Percentiles rank a stretch among this genome's conserved stretches.
phyloP scores from a whole-genome alignment of 2,113 vertebrate species.

The Colinus virginianus region DNA sequence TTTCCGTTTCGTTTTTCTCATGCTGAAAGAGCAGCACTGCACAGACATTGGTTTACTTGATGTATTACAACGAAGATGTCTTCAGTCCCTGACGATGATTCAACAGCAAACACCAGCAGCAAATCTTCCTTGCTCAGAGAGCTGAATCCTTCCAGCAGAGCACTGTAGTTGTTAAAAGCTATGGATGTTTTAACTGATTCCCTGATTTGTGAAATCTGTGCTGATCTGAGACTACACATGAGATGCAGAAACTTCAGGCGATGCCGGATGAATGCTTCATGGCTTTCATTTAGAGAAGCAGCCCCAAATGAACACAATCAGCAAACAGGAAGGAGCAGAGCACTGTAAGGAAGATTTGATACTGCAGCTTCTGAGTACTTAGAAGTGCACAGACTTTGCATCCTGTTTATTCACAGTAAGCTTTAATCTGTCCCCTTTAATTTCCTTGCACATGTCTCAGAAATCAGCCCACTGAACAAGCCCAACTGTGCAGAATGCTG shows the following conservation, averaged over 20 bases:
- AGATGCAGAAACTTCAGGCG: background rate
- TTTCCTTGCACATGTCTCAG: background rate
- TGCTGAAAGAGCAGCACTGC: background rate
- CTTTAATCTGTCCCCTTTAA: background rate
- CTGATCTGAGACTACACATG: background rate
- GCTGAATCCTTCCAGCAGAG: background rate
- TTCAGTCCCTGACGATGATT: background rate
- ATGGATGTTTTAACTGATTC: background rate
- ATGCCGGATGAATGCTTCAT: background rate
- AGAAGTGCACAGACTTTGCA: background rate
- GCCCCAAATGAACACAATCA: background rate
- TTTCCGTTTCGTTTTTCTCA: background rate
- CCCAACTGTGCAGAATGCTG: background rate
- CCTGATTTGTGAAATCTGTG: background rate
- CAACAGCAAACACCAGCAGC: background rate
- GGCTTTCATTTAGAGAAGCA: conserved; percentile 25
- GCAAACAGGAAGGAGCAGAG: conserved; percentile 2
- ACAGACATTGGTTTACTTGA: background rate
- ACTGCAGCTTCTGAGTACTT: background rate
- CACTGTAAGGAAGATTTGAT: background rate
- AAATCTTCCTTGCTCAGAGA: background rate
- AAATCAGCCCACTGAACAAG: background rate
- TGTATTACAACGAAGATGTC: background rate
- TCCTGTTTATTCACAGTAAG: conserved; percentile 9
- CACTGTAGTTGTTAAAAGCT: background rate